phyloP scores from a whole-genome alignment of 2,113 vertebrate species.

The Nothocercus julius region DNA sequence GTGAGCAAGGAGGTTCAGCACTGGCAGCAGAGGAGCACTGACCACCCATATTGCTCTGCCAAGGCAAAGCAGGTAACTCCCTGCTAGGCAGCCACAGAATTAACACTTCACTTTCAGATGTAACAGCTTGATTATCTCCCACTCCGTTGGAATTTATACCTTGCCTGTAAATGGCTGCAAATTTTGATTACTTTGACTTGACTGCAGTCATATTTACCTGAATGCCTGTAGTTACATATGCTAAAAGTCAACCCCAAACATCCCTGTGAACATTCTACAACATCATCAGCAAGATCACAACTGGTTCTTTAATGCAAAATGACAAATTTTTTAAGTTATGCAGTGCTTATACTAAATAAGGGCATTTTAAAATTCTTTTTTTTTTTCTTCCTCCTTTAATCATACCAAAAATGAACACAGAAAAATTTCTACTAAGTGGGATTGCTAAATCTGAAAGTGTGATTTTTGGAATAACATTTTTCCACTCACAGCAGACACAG shows the following conservation, averaged over 20 bases:
- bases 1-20: not conserved
- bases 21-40: not conserved
- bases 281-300: conserved; percentile 15
- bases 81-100: not conserved
- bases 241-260: conserved; percentile 23
- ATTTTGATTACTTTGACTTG: conserved; percentile 50
- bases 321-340: conserved; percentile 9
- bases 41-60: not conserved
- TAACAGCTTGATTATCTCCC: not conserved
- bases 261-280: not conserved
- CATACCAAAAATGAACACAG: not conserved
- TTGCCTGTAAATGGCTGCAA: conserved; percentile 18
- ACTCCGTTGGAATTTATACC: conserved; percentile 62
- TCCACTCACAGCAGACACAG: not conserved
- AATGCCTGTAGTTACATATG: conserved; percentile 33
- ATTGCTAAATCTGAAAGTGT: not conserved
- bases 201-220: conserved; percentile 51
- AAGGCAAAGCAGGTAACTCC: not conserved
- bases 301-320: conserved; percentile 9
- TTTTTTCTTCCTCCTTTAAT: conserved; percentile 9
- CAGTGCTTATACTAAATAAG: not conserved
- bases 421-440: not conserved
- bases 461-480: not conserved
- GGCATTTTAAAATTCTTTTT: not conserved
- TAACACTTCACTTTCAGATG: not conserved